These are phyloP conservation scores for Ammospiza nelsoni DNA, from an alignment of 2,113 vertebrate species.

Conservation along the genomic window DNA sequence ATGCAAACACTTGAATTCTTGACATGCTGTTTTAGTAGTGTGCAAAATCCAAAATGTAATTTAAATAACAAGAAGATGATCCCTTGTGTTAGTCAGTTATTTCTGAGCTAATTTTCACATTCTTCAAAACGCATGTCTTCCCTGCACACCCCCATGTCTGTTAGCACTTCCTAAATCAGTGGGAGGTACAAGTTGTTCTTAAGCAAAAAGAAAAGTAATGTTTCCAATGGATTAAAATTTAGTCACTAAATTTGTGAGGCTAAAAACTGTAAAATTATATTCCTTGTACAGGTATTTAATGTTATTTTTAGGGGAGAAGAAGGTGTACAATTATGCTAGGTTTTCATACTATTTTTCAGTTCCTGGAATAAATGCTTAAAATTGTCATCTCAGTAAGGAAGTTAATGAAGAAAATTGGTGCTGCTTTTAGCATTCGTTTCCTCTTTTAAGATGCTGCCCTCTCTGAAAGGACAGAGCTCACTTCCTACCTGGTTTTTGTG, in stretches of 20 bases:
- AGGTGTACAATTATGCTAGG: not conserved
- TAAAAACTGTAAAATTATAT: not conserved
- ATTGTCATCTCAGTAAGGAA: not conserved
- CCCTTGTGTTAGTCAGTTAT: not conserved
- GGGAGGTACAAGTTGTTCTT: not conserved
- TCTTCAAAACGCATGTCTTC: not conserved
- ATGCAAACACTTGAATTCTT: not conserved
- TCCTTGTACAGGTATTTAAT: not conserved
- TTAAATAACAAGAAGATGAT: not conserved
- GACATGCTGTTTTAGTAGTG: not conserved
- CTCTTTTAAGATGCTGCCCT: not conserved
- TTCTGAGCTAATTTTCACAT: not conserved
- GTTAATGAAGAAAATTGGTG: not conserved
- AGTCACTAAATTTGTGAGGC: not conserved
- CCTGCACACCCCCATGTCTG: accelerated
- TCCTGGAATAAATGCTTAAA: not conserved
- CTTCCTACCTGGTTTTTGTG: conserved; percentile 11
- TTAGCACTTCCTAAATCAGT: not conserved
- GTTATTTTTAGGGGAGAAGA: not conserved
- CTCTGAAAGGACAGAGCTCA: not conserved
- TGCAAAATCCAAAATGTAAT: not conserved
- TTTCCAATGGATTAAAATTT: not conserved
- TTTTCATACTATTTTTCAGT: not conserved
- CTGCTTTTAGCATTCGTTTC: not conserved
- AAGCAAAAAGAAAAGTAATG: not conserved